phyloP scores from a whole-genome alignment of 2,113 vertebrate species.

The Neomonachus schauinslandi region DNA sequence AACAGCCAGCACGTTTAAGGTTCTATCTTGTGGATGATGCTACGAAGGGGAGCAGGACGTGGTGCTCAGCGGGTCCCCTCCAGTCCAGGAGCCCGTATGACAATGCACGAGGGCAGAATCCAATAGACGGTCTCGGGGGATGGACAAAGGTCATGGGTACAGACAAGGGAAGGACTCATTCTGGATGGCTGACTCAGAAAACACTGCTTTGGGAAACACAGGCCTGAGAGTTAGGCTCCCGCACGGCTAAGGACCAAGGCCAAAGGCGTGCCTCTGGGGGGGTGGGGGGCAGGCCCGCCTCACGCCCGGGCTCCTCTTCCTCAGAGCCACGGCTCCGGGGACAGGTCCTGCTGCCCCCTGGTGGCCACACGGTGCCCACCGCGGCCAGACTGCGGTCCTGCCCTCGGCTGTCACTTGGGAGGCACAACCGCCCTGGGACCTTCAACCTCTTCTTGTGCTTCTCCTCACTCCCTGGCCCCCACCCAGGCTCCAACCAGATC shows the following conservation, averaged over 20 bases:
- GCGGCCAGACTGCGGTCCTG: neutral
- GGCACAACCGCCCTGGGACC: neutral
- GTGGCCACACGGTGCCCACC: neutral
- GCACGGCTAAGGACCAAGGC: neutral
- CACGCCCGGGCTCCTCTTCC: neutral
- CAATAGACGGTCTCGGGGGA: neutral
- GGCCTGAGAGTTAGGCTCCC: neutral
- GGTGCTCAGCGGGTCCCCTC: neutral
- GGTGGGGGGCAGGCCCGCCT: neutral
- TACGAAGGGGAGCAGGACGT: neutral
- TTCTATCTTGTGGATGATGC: neutral
- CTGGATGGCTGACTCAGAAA: neutral
- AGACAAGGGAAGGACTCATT: neutral
- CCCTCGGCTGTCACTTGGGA: neutral
- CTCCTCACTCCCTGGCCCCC: neutral
- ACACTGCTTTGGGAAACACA: neutral
- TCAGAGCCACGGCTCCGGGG: neutral
- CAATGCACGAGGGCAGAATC: neutral
- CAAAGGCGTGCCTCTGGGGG: neutral
- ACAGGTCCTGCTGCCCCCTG: constrained; percentile 35
- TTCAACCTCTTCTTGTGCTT: neutral
- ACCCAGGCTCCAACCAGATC: neutral
- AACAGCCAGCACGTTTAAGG: accelerated
- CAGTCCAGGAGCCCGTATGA: neutral
- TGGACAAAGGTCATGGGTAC: neutral